Conservation (phyloP, 2,797 vertebrate genomes). For the Jordanella pulchra region DNA sequence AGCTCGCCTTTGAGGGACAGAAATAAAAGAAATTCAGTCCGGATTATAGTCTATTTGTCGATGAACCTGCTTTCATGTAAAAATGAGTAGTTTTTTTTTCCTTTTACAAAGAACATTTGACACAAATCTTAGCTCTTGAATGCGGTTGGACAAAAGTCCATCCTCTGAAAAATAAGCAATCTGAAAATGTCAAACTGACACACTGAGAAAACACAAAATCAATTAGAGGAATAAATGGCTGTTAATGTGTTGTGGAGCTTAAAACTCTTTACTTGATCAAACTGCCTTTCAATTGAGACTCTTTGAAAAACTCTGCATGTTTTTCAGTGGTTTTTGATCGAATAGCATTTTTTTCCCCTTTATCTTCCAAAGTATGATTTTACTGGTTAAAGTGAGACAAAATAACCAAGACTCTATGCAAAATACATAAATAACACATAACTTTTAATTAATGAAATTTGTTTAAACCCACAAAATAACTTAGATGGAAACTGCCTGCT, state of each 20-base stretch:
- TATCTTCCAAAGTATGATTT: not conserved
- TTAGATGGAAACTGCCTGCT: not conserved
- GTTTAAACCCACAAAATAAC: not conserved
- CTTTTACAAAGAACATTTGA: constrained; percentile 10
- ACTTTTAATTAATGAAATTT: no score
- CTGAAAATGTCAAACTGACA: constrained; percentile 23
- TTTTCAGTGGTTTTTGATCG: not conserved
- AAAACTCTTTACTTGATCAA: constrained; percentile 4
- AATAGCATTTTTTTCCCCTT: no score
- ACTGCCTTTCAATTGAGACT: constrained; percentile 3
- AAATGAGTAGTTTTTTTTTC: constrained; percentile 15
- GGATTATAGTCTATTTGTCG: constrained; percentile 16
- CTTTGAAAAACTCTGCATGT: not conserved
- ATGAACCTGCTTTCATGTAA: constrained; percentile 18
- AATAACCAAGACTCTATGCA: not conserved
- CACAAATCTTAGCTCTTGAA: constrained; percentile 5
- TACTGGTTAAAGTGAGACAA: not conserved
- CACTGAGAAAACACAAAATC: constrained; percentile 13
- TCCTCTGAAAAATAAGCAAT: constrained; percentile 15
- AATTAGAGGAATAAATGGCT: not conserved
- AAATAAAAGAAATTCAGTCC: constrained; percentile 17
- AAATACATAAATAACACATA: no score
- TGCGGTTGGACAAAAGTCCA: constrained; percentile 7
- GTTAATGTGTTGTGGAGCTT: not conserved
- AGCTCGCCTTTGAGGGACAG: constrained; percentile 5